phyloP scores from a whole-genome alignment of 2,797 vertebrate species.

The Aselliscus stoliczkanus region DNA sequence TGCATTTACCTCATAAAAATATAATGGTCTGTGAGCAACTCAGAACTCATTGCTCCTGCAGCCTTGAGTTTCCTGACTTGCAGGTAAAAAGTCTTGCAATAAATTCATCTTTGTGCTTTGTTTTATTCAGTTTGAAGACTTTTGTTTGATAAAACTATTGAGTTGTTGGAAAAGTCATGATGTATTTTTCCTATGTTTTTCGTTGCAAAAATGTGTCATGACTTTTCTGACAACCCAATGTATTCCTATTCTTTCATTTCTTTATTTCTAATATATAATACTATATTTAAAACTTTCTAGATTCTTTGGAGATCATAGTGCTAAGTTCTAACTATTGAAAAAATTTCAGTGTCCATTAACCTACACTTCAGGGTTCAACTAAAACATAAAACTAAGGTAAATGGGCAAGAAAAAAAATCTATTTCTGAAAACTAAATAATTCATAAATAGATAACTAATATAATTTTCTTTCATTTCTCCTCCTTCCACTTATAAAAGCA shows the following conservation, averaged over 20 bases:
- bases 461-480: slow-evolving; percentile 59
- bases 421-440: slow-evolving; percentile 70
- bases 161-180: no score
- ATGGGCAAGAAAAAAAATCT: slow-evolving; percentile 53
- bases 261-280: not conserved
- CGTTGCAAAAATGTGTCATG: no score
- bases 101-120: not conserved
- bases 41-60: not conserved
- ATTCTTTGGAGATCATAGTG: not conserved
- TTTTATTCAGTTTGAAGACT: not conserved
- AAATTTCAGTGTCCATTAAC: not conserved
- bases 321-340: not conserved
- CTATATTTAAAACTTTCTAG: not conserved
- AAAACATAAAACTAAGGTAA: not conserved
- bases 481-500: slow-evolving; percentile 63
- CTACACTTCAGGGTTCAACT: not conserved
- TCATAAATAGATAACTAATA: slow-evolving; percentile 50
- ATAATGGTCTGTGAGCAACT: not conserved
- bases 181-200: no score
- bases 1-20: not conserved
- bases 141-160: not conserved
- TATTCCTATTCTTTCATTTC: not conserved
- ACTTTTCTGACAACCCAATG: no score
- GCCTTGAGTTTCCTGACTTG: not conserved
- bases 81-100: not conserved